Evolutionary conservation across 2,888 invertebrate species (phyloP).

Genomic region (Lydus trimaculatus): DNA sequence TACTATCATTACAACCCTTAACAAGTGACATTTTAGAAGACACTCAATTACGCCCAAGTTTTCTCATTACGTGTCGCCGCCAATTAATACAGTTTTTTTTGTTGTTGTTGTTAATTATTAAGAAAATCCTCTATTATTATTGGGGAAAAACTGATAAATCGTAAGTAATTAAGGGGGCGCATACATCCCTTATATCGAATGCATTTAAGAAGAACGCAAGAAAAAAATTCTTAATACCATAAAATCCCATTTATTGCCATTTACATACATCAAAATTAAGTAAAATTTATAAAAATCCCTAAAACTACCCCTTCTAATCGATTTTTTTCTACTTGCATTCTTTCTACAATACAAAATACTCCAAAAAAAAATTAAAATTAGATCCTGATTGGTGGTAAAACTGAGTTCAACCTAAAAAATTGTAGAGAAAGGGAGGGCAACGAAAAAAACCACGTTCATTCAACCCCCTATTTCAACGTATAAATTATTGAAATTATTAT

Average conservation of each 20-base stretch:
- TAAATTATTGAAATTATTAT: slow-evolving; percentile 73
- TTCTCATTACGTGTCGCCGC: slow-evolving; percentile 5
- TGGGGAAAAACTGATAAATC: slow-evolving; percentile 50
- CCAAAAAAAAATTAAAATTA: slow-evolving; percentile 18
- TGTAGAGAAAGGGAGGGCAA: not conserved
- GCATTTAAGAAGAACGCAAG: slow-evolving; percentile 29
- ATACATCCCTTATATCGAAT: slow-evolving; percentile 47
- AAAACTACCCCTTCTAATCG: not conserved
- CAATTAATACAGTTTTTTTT: not conserved
- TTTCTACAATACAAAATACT: not conserved
- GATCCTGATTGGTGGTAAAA: slow-evolving; percentile 11
- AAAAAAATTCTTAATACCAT: slow-evolving; percentile 31
- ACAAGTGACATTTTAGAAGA: not conserved
- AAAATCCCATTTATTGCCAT: slow-evolving; percentile 61
- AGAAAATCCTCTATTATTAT: slow-evolving; percentile 4
- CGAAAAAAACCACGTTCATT: not conserved
- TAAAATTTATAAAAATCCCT: not conserved
- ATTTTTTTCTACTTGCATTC: not conserved
- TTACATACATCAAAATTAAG: slow-evolving; percentile 40
- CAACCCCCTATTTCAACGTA: slow-evolving; percentile 42
- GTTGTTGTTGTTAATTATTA: not conserved
- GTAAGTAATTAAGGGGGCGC: slow-evolving; percentile 47
- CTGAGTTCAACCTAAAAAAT: slow-evolving; percentile 8
- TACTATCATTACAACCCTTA: not conserved
- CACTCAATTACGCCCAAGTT: not conserved